These are phyloP conservation scores for Epinephelus malabaricus DNA, from an alignment of 2,797 vertebrate species.

Conservation along the genomic window DNA sequence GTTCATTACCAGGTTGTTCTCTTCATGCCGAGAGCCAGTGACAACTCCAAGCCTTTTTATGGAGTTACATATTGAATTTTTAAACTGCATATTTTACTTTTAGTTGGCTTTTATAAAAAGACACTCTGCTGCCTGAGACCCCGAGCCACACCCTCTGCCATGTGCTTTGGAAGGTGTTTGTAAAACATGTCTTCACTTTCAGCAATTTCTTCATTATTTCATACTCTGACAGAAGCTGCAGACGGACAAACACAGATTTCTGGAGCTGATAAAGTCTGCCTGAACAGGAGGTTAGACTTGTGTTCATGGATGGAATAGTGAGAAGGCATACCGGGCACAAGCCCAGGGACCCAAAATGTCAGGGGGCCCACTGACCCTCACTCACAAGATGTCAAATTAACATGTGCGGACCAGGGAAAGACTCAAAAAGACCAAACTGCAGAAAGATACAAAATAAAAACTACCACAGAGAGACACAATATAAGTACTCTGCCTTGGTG, in stretches of 20 bases:
- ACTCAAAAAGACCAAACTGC: too few relatives aligned
- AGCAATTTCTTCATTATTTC: neutral
- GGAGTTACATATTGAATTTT: constrained; percentile 33
- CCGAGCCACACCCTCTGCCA: neutral
- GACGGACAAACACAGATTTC: neutral
- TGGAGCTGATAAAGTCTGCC: neutral
- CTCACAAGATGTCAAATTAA: too few relatives aligned
- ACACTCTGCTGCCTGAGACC: neutral
- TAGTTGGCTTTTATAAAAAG: neutral
- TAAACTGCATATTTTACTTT: constrained; percentile 39
- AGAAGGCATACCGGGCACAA: too few relatives aligned
- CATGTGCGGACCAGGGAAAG: too few relatives aligned
- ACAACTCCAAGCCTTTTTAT: constrained; percentile 35
- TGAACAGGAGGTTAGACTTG: neutral
- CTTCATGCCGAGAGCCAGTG: constrained; percentile 39
- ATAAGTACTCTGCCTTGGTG: too few relatives aligned
- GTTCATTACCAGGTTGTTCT: constrained; percentile 71
- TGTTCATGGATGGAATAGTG: neutral
- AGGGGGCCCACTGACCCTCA: too few relatives aligned
- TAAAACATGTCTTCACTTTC: neutral
- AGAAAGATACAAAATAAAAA: too few relatives aligned
- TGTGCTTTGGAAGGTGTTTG: neutral
- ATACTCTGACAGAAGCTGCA: neutral
- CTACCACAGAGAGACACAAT: too few relatives aligned
- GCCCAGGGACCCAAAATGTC: too few relatives aligned